Base-by-base conservation (phyloP, 1,140 invertebrate genomes). In the Zophobas morio region DNA sequence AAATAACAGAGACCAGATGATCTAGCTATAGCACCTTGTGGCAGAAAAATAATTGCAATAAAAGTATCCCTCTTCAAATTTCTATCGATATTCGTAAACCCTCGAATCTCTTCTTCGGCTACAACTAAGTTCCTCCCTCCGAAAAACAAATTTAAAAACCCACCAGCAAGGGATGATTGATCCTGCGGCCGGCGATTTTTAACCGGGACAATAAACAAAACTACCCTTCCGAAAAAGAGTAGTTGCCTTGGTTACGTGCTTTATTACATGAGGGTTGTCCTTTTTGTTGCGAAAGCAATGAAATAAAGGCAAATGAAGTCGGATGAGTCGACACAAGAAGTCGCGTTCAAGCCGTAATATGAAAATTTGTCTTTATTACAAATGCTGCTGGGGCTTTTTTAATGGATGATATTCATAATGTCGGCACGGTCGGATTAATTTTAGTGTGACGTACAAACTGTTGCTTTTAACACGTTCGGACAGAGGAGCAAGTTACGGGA, bases 121-220 rank as follows among this genome's bases (percentile, higher is more conserved):
- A 20, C 20, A 20, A 20, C 20, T 20, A 20, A 20, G 20, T 20
- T 20, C 20, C 20, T 20, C 20, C 20, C 20, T n/a, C n/a, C 20
- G 20, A 20, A 20, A 20, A 20, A 20, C 20, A 20, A 20, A 20
- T 20, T 20, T 20, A 20, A 20, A 20, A 20, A 20, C 20, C 20
- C 20, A 20, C 20, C 20, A 20, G 20, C 20, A 42, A n/a, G 20
- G 60, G 39, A 42, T 42, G 60, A 66, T 66, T 66, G 60, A 66
- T 66, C 60, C 60, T 32, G 39, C 37, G 39, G 39, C n/a, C 6
- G n/a, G 6, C 20, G 60, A 39, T 40, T 37, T 40, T 66, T 66
- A 66, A 46, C 60, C 60, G 39, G n/a, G 37, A 66, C 60, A 66
- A 66, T 66, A 66, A 66, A 66, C 60, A 66, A 66, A 66, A 66